Evolutionary conservation across 2,113 vertebrate genomes (phyloP), one percentile per base, ranked within the genome.

Genomic region (Ceuthmochares aereus): DNA sequence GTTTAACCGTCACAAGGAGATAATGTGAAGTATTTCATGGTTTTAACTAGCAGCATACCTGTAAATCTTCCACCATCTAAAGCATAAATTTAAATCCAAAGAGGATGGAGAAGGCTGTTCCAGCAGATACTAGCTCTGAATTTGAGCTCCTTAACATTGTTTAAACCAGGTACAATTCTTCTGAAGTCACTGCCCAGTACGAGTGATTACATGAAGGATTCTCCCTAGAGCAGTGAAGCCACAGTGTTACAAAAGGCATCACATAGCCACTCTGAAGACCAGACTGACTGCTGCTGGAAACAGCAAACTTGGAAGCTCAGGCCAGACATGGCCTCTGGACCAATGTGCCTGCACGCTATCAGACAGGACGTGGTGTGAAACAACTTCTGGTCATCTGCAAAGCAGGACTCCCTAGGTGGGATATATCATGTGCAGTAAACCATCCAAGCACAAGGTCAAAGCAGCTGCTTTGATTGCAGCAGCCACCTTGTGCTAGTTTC

Each of bases 381-480:
- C 14, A 82, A 55, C 22, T 85, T 60, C 30, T 13, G 21, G 29
- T 69, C 29, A 62, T 14, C 25, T 45, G 29, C 45, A 60, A 73
- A 29, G 25, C n/a, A 32, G 54, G 32, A 37, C 32, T 84, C 21
- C 7, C 17, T 49, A 1, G 2, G 0, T 40, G 55, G 69, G 60
- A 78, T 10, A 2, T 22, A 10, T 1, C 7, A 7, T 0, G 3
- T 4, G 30, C 49, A 84, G 63, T 23, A 76, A 23, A 66, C 32
- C n/a, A 36, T 5, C 30, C n/a, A 12, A 89, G 32, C 32, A 73
- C 13, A 21, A 59, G 49, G n/a, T 51, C 49, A 59, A 67, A 32
- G 21, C 7, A 34, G 22, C 26, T 78, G 62, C 52, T 79, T 43
- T 45, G 66, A 62, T 3, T 30, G 60, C 73, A 81, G 43, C 9